phyloP scores from a whole-genome alignment of 2,888 invertebrate genomes.

The Callosobruchus maculatus region DNA sequence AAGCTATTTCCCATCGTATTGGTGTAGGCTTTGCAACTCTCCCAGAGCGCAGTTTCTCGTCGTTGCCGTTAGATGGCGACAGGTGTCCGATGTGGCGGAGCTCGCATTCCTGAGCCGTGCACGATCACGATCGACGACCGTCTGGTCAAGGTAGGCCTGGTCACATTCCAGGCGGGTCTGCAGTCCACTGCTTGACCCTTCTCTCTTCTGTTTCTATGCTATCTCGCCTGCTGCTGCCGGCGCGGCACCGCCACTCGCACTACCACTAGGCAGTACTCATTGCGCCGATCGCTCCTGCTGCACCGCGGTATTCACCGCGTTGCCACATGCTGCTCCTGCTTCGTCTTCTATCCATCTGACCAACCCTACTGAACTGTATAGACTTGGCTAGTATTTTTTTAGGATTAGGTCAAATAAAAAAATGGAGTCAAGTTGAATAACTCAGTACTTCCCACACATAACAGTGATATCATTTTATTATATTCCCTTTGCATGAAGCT shows the following conservation, averaged over 20 bases:
- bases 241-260: neutral
- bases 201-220: neutral
- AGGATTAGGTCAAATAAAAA: too few species aligned
- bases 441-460: too few species aligned
- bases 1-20: too few species aligned
- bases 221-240: neutral
- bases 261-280: neutral
- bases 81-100: slow-evolving; percentile 36
- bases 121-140: slow-evolving; percentile 41
- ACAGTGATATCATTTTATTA: too few species aligned
- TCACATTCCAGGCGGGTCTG: slow-evolving; percentile 24
- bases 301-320: neutral
- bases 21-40: too few species aligned
- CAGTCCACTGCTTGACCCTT: slow-evolving; percentile 35
- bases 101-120: slow-evolving; percentile 46
- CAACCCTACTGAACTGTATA: too few species aligned
- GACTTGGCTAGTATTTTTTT: too few species aligned
- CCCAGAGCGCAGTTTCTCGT: neutral
- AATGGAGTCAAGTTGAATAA: too few species aligned
- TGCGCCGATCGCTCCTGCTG: neutral
- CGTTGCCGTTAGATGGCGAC: slow-evolving; percentile 15
- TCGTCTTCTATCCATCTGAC: too few species aligned
- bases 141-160: slow-evolving; percentile 48
- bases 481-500: too few species aligned
- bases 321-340: too few species aligned